Conservation (phyloP, 2,797 vertebrate genomes). For the Crocodylus rhombifer region DNA sequence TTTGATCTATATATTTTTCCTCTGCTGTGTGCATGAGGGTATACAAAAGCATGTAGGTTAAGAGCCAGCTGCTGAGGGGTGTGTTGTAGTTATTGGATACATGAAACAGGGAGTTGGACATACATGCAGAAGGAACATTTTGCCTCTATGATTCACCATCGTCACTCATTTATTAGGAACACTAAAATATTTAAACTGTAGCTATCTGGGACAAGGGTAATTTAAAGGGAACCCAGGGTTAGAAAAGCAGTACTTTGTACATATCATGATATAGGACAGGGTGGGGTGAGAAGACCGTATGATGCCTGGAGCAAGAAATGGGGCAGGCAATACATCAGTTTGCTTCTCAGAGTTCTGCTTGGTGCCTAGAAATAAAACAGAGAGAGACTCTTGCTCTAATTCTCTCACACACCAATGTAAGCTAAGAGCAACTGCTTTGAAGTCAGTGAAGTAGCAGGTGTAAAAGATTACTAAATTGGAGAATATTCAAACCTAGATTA, state of each 20-base stretch:
- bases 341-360: neutral
- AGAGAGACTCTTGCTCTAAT: neutral
- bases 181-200: slow-evolving; percentile 11
- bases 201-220: neutral
- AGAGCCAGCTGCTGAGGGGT: slow-evolving; percentile 34
- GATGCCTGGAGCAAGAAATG: neutral
- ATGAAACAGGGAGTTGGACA: slow-evolving; percentile 21
- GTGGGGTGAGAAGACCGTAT: neutral
- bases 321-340: neutral
- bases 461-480: slow-evolving; percentile 5
- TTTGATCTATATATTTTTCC: neutral
- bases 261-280: neutral
- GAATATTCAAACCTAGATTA: slow-evolving; percentile 5
- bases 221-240: neutral
- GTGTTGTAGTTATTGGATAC: neutral
- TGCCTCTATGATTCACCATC: slow-evolving; percentile 62
- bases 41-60: rapidly evolving
- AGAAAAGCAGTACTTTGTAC: neutral
- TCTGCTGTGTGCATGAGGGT: neutral
- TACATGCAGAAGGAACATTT: slow-evolving; percentile 42
- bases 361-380: neutral
- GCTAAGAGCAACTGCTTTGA: neutral
- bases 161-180: slow-evolving; percentile 48
- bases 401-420: neutral
- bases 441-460: neutral